Conservation (phyloP, 37 sponge, comb jelly and placozoan species). For the Ephydatia muelleri region DNA sequence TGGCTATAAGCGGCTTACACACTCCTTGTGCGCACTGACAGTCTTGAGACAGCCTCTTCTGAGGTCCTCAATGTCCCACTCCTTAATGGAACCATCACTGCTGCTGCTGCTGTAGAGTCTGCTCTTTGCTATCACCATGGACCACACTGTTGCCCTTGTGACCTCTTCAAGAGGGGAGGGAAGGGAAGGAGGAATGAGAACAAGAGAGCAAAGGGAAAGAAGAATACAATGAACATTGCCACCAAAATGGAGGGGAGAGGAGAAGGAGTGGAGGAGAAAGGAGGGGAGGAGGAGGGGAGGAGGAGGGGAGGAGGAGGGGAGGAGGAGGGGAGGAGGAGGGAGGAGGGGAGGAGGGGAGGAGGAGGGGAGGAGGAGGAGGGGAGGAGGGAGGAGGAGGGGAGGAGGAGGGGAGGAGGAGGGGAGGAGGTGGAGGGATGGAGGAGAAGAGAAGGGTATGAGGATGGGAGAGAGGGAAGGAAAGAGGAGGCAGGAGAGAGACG, state of each 20-base stretch:
- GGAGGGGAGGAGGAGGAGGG: not conserved
- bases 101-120: conserved; percentile 81
- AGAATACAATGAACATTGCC: not conserved
- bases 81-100: conserved; percentile 85
- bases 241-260: too few species aligned
- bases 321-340: not conserved
- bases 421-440: not conserved
- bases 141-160: conserved; percentile 86
- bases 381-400: conserved; percentile 10
- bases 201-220: conserved; percentile 53
- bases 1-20: conserved; percentile 42
- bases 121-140: conserved; percentile 45
- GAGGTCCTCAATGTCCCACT: conserved; percentile 83
- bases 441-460: not conserved
- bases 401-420: not conserved
- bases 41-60: conserved; percentile 86
- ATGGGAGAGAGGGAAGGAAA: not conserved
- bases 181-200: not conserved
- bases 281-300: not conserved
- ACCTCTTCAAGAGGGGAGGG: conserved; percentile 51
- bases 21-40: conserved; percentile 74
- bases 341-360: not conserved
- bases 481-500: not conserved
- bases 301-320: not conserved
- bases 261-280: not conserved